Evolutionary conservation across 2,888 invertebrate species (phyloP), one percentile per base, ranked within the genome.

Genomic region (Elgonia sp.): DNA sequence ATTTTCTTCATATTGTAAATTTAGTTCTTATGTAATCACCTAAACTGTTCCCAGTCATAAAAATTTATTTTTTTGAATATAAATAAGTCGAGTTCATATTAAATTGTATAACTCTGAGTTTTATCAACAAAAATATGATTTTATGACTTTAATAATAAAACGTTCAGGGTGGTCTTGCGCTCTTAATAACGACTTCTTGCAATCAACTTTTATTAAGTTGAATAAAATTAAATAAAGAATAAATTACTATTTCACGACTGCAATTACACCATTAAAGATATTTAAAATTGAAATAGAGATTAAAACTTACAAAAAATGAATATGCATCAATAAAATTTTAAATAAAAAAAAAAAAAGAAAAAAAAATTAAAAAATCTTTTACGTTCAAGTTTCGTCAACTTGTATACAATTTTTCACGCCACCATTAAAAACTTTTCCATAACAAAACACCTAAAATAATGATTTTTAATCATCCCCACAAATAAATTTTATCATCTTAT

Each of bases 61-160:
- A 75, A 57, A 80, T 73, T 50, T 40, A 20, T 21, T 57, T 82
- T 20, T 40, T 73, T 62, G 75, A 67, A 60, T 67, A 75, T 82
- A 75, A 82, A 82, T 75, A 65, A 21, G 60, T 39, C 7, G 14
- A 20, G 63, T 72, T 70, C 53, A 53, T 73, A 72, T n/a, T n/a
- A 81, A 81, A 81, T 65, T 53, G 72, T 81, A 63, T 63, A 63
- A 81, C 63, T 70, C 18, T 9, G 29, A 81, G 39, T 53, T 50
- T 20, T 82, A 82, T 65, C 72, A 82, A 83, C 57, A 67, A 83
- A 82, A 82, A 57, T 73, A 75, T 18, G 21, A n/a, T 67, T 83
- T 83, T 75, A 75, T 21, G 75, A 75, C 83, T 53, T 46, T 21
- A 50, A 70, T 63, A 72, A 60, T 72, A 80, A 50, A 80, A 16